Evolutionary conservation across 1,140 invertebrate genomes (phyloP).

Genomic region (Euwallacea similis): DNA sequence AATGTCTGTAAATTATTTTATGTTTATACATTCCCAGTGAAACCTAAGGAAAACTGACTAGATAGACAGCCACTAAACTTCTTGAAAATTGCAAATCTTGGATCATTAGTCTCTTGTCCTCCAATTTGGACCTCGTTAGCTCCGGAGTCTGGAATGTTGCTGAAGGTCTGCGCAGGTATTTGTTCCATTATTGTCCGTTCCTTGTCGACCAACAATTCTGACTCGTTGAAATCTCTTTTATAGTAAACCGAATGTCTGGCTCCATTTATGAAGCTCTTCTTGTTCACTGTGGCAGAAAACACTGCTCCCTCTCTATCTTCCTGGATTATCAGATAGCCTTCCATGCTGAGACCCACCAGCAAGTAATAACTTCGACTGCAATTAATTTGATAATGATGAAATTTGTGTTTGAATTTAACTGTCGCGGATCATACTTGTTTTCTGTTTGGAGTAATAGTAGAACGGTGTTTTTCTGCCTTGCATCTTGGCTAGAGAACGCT

Average conservation of each 20-base stretch:
- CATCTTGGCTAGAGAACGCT: constrained; percentile 79
- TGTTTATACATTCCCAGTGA: constrained; percentile 8
- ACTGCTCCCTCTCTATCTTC: constrained; percentile 76
- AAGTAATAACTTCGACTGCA: constrained; percentile 79
- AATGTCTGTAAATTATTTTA: constrained; percentile 64
- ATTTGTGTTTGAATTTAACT: not conserved
- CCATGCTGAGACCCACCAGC: constrained; percentile 74
- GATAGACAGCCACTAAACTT: constrained; percentile 87
- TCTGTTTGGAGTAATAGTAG: constrained; percentile 78
- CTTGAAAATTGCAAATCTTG: constrained; percentile 75
- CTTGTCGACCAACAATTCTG: constrained; percentile 73
- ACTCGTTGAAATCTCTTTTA: constrained; percentile 69
- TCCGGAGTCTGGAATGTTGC: constrained; percentile 65
- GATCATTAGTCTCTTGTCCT: constrained; percentile 81
- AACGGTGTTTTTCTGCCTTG: constrained; percentile 73
- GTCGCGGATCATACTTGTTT: constrained; percentile 63
- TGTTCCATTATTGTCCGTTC: constrained; percentile 69
- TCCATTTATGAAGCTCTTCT: constrained; percentile 79
- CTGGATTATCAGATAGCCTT: constrained; percentile 81
- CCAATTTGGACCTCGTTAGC: constrained; percentile 82
- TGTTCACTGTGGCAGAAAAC: constrained; percentile 70
- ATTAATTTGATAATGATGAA: constrained; percentile 20
- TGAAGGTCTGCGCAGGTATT: constrained; percentile 66
- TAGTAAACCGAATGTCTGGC: constrained; percentile 86
- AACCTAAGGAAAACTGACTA: constrained; percentile 63